Base-by-base conservation (phyloP, 2,797 vertebrate species). In the Sylvilagus floridanus region DNA sequence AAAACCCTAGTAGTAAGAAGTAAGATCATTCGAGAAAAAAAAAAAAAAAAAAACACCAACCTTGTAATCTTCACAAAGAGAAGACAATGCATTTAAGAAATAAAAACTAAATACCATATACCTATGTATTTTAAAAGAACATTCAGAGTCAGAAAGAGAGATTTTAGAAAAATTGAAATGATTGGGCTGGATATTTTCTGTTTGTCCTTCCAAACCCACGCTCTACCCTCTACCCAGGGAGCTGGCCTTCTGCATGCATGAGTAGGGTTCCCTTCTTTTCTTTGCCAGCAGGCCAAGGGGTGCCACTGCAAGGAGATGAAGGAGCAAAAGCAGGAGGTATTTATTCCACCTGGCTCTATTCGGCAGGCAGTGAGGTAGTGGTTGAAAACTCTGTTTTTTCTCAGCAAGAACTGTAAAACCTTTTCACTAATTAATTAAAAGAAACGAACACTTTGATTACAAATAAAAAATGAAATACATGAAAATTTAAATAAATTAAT, bases 401-500 rank as follows among this genome's bases (percentile, higher is more conserved):
- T 73, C 7, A 57, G 54, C 47, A 66, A 94, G 52, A 35, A 57
- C 32, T 81, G 3, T 78, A 90, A 90, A 22, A 54, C 19, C 9
- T 76, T 75, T 54, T 57, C 50, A 87, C 30, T 88, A 32, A 93
- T 79, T 73, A 65, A 75, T 17, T 30, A 21, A 35, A 68, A 52
- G 28, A 54, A 76, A 68, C 52, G 32, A 54, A 76, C 83, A 83
- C 71, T 60, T 82, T 26, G n/a, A 60, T 50, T 42, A 73, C 83
- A 95, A 73, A 12, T n/a, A 14, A 73, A 86, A 88, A 63, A 65
- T 47, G 60, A 88, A 78, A 88, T 30, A 82, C 32, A 62, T 26
- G 47, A 35, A 82, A 86, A 66, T 89, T 71, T 83, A 63, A 87
- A 91, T n/a, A 11, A 11, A 82, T 71, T 77, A 65, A 82, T 87